A percentile compares a stretch with the other conserved stretches of the same genome.
Conservation (phyloP, 2,113 vertebrate species). For the Platycercus adscitus region DNA sequence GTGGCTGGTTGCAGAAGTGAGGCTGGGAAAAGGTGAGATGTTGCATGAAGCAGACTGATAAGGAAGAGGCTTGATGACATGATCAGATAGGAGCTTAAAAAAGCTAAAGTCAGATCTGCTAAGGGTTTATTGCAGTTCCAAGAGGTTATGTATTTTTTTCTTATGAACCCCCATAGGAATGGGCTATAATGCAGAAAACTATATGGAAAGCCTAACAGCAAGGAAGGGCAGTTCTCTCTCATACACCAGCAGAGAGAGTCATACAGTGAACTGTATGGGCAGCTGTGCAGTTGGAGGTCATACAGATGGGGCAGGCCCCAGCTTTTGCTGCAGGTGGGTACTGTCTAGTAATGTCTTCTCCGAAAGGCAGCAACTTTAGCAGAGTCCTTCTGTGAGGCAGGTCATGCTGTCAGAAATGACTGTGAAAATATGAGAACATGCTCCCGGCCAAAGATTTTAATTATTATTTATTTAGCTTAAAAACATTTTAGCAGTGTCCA, state of each 20-base stretch:
- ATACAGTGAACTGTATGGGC: neutral
- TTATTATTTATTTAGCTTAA: neutral
- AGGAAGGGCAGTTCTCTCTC: neutral
- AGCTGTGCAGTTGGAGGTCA: neutral
- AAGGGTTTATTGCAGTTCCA: neutral
- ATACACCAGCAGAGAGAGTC: neutral
- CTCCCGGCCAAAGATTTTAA: neutral
- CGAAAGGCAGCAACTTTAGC: neutral
- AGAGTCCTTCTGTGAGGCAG: neutral
- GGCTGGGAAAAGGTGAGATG: neutral
- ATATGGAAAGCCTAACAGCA: neutral
- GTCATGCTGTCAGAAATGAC: neutral
- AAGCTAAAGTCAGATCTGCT: neutral
- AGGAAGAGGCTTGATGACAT: conserved; percentile 12
- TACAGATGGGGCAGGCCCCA: neutral
- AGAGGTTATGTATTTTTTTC: conserved; percentile 3
- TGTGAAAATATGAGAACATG: neutral
- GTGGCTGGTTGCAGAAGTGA: neutral
- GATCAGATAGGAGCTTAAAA: conserved; percentile 10
- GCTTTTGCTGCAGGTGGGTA: neutral
- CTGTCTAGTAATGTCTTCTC: neutral
- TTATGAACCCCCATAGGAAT: neutral
- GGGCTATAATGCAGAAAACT: neutral
- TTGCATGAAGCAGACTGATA: conserved; percentile 22
- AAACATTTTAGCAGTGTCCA: neutral